Conservation (phyloP, 1,140 invertebrate genomes). For the Hestina assimilis region DNA sequence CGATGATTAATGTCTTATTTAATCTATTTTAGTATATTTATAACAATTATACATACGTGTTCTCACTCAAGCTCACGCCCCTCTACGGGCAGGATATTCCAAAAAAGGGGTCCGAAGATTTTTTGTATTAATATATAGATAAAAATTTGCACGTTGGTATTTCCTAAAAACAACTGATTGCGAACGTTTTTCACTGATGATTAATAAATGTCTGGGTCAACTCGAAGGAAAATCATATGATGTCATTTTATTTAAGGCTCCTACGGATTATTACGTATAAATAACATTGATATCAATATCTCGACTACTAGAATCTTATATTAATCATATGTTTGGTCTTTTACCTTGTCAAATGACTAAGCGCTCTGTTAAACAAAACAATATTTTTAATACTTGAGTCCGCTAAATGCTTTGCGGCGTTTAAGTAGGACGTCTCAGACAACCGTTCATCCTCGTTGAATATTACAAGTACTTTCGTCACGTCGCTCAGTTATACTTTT, state of each 20-base stretch:
- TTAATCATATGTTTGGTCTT: constrained; percentile 18
- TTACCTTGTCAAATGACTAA: constrained; percentile 28
- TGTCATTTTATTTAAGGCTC: constrained; percentile 2
- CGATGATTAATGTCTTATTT: too few species aligned
- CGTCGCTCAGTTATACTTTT: constrained; percentile 22
- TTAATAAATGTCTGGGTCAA: constrained; percentile 31
- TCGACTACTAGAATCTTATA: constrained; percentile 15
- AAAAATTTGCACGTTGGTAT: too few species aligned
- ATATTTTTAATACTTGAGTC: constrained; percentile 28
- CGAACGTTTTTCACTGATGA: too few species aligned
- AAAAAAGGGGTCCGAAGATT: too few species aligned
- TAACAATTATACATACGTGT: constrained; percentile 4
- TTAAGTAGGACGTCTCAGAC: constrained; percentile 23
- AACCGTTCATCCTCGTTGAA: constrained; percentile 22
- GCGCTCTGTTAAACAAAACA: constrained; percentile 17
- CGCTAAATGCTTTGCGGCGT: constrained; percentile 21
- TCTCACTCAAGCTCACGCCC: constrained; percentile 17
- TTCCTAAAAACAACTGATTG: too few species aligned
- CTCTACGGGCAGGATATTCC: too few species aligned
- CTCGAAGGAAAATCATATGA: constrained; percentile 30
- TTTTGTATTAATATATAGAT: too few species aligned
- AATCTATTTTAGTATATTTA: background rate
- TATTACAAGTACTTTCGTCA: constrained; percentile 31
- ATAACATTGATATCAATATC: constrained; percentile 21
- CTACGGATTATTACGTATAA: constrained; percentile 3